Conservation (phyloP, 2,113 vertebrate species). For the Grammatotria lemairii region DNA sequence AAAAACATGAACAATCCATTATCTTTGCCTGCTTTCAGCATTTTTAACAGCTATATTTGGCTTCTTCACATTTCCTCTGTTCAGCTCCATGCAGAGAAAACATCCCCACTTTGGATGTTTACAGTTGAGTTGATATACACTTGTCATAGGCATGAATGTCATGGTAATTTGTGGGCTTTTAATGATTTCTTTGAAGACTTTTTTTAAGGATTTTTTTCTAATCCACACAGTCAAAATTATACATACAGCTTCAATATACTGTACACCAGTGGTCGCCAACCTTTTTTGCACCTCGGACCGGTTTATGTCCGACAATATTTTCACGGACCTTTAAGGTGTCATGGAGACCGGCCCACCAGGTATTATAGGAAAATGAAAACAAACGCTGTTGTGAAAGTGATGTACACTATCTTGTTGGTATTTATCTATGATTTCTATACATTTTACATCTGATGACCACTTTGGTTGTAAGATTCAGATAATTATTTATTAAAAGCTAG, state of each 20-base stretch:
- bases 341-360: not conserved
- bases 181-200: not conserved
- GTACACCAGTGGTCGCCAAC: not conserved
- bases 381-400: not conserved
- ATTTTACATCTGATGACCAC: not conserved
- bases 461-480: not conserved
- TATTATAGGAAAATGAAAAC: not conserved
- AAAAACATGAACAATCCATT: constrained; percentile 23
- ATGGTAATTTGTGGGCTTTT: not conserved
- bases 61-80: not conserved
- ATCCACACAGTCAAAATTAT: not conserved
- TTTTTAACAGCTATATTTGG: constrained; percentile 21
- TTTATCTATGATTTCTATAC: not conserved
- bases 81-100: not conserved
- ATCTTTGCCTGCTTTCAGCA: not conserved
- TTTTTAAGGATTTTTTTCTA: not conserved
- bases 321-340: not conserved
- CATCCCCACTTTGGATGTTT: no score
- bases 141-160: not conserved
- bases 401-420: not conserved
- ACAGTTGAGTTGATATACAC: not conserved
- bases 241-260: not conserved
- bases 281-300: not conserved
- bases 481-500: not conserved
- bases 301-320: not conserved